These are phyloP conservation scores for Acronicta aceris DNA, from an alignment of 2,888 invertebrate species.

Conservation along the genomic window DNA sequence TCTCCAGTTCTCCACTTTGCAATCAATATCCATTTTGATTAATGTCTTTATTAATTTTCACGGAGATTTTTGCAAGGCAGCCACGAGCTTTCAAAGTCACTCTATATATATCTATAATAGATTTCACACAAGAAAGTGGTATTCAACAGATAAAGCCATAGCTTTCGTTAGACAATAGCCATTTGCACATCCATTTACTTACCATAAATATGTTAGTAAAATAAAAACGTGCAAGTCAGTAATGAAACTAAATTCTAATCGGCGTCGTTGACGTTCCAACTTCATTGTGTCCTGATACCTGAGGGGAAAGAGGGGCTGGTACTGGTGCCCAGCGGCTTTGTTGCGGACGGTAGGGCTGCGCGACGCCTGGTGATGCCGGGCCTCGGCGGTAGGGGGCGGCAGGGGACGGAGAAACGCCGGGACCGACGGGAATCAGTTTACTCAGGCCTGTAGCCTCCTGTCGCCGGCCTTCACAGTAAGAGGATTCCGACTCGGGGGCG, in stretches of 20 bases:
- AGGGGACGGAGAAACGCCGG: conserved; percentile 69
- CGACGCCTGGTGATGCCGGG: conserved; percentile 75
- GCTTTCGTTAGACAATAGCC: conserved; percentile 54
- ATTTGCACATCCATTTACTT: conserved; percentile 42
- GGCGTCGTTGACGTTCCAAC: conserved; percentile 59
- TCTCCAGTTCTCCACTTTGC: conserved; percentile 27
- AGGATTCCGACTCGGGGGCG: conserved; percentile 68
- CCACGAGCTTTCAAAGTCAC: conserved; percentile 26
- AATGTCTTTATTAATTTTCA: conserved; percentile 9
- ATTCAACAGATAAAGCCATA: conserved; percentile 34
- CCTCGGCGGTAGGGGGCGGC: conserved; percentile 72
- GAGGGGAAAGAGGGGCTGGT: conserved; percentile 84
- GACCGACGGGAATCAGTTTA: conserved; percentile 84
- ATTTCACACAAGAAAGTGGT: conserved; percentile 23
- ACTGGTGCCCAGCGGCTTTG: conserved; percentile 86
- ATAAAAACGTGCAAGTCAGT: conserved; percentile 61
- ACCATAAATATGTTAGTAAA: conserved; percentile 41
- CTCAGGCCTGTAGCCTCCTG: conserved; percentile 82
- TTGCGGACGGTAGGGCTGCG: conserved; percentile 80
- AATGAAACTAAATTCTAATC: conserved; percentile 62
- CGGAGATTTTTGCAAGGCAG: conserved; percentile 16
- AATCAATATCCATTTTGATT: conserved; percentile 19
- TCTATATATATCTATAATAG: conserved; percentile 27
- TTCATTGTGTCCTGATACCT: conserved; percentile 74
- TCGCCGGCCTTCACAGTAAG: conserved; percentile 77